A percentile compares a stretch with the other conserved stretches of the same genome.
phyloP scores from a whole-genome alignment of 2,888 invertebrate genomes.

The Azorinus chamasolen region DNA sequence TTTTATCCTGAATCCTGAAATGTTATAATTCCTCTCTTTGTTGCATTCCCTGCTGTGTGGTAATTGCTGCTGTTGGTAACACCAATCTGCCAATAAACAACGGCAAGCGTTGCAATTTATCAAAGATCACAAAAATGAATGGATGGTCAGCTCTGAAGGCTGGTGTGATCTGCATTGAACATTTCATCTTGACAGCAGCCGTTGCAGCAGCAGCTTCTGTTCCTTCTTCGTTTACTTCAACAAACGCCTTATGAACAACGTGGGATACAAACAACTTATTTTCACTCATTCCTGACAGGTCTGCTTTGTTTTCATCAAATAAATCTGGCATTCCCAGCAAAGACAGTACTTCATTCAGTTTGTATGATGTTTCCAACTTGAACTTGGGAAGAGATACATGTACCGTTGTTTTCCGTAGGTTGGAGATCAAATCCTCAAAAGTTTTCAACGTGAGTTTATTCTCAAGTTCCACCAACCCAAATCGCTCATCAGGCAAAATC shows the following conservation, averaged over 20 bases:
- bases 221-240: constrained; percentile 85
- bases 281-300: constrained; percentile 80
- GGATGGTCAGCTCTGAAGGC: constrained; percentile 78
- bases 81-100: constrained; percentile 68
- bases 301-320: constrained; percentile 73
- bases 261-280: constrained; percentile 72
- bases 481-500: constrained; percentile 75
- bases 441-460: constrained; percentile 42
- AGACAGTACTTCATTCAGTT: constrained; percentile 65
- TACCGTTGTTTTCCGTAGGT: constrained; percentile 19
- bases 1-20: too few species aligned
- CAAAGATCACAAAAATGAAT: constrained; percentile 81
- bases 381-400: constrained; percentile 76
- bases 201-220: constrained; percentile 84
- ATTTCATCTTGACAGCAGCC: constrained; percentile 57
- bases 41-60: constrained; percentile 6
- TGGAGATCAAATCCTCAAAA: constrained; percentile 15
- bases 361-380: constrained; percentile 70
- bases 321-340: constrained; percentile 78
- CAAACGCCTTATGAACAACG: constrained; percentile 84
- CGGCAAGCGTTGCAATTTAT: constrained; percentile 61
- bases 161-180: constrained; percentile 37
- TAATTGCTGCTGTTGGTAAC: constrained; percentile 6
- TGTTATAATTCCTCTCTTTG: too few species aligned
- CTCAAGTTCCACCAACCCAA: constrained; percentile 72